phyloP scores from a whole-genome alignment of 2,113 vertebrate genomes.

The Agapornis roseicollis region DNA sequence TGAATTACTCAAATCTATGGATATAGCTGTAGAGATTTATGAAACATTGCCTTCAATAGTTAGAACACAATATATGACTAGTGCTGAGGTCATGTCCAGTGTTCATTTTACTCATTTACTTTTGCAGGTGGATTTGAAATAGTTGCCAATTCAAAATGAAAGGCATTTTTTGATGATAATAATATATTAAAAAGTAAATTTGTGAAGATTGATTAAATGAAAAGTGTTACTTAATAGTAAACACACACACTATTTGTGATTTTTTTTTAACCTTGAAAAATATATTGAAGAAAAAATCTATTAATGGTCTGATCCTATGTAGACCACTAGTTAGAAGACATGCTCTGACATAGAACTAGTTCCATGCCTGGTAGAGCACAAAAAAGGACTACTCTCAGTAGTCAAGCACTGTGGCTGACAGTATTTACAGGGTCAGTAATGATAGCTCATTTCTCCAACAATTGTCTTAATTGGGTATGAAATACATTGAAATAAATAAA shows the following conservation, averaged over 20 bases:
- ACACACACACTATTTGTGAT: neutral
- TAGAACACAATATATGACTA: neutral
- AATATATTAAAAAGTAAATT: neutral
- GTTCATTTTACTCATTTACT: conserved; percentile 47
- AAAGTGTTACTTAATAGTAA: neutral
- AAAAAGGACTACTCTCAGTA: neutral
- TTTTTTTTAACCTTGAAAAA: neutral
- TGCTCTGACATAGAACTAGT: neutral
- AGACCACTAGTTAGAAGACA: neutral
- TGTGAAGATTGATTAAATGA: neutral
- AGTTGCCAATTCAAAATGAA: conserved; percentile 27
- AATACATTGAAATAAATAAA: neutral
- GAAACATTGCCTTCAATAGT: conserved; percentile 18
- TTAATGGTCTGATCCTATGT: neutral
- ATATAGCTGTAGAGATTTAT: conserved; percentile 29
- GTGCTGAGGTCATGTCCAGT: conserved; percentile 32
- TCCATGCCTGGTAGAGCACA: neutral
- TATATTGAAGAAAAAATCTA: neutral
- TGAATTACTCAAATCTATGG: conserved; percentile 43
- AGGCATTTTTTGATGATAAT: neutral
- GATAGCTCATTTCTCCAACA: neutral
- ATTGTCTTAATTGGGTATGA: neutral
- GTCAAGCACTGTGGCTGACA: neutral
- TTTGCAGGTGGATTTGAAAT: conserved; percentile 24
- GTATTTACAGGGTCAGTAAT: neutral